phyloP scores from a whole-genome alignment of 53 echinoderm and acorn worm genomes.

The Hippasteria phrygiana region DNA sequence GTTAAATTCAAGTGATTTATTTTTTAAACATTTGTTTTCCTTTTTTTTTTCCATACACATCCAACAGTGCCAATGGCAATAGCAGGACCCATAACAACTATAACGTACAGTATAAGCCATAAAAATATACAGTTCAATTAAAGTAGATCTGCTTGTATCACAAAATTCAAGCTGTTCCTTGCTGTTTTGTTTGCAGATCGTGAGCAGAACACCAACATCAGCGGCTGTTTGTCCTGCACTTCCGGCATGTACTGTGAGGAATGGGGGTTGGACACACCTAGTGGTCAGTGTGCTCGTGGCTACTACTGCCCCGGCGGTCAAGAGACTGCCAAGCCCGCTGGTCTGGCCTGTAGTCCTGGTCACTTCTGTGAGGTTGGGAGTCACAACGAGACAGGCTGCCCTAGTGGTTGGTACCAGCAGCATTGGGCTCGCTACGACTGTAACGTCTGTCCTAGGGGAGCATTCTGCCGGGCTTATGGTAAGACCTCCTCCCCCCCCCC shows the following conservation, averaged over 20 bases:
- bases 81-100: too few relatives aligned
- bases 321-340: slow-evolving; percentile 81
- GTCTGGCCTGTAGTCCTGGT: slow-evolving; percentile 97
- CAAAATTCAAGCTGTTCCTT: neutral
- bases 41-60: too few relatives aligned
- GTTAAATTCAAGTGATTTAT: too few relatives aligned
- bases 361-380: slow-evolving; percentile 89
- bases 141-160: too few relatives aligned
- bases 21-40: too few relatives aligned
- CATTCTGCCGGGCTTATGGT: slow-evolving; percentile 94
- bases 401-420: slow-evolving; percentile 92
- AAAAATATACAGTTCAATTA: too few relatives aligned
- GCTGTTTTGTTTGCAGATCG: slow-evolving; percentile 64
- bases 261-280: slow-evolving; percentile 81
- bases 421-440: slow-evolving; percentile 90
- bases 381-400: slow-evolving; percentile 92
- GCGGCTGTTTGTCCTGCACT: slow-evolving; percentile 82
- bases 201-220: slow-evolving; percentile 78
- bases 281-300: slow-evolving; percentile 77
- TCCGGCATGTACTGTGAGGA: slow-evolving; percentile 93
- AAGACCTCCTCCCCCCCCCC: slow-evolving; percentile 4
- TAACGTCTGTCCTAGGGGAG: slow-evolving; percentile 86
- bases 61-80: too few relatives aligned
- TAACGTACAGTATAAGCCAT: too few relatives aligned
- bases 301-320: slow-evolving; percentile 97